phyloP scores from a whole-genome alignment of 2,113 vertebrate species.

The Triplophysa tibetana region DNA sequence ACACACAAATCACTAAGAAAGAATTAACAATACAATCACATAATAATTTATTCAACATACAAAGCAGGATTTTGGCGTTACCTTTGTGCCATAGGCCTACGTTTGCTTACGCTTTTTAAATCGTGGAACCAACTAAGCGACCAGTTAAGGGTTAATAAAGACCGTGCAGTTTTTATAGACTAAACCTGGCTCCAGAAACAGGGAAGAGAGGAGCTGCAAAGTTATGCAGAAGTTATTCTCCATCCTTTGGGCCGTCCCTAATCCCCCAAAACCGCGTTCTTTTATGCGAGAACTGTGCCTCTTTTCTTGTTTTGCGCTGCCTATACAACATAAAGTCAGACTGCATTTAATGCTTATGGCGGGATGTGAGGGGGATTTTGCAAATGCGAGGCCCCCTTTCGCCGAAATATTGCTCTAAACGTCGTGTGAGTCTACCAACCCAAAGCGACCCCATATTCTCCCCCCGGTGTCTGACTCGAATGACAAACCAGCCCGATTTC shows the following conservation, averaged over 20 bases:
- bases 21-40: too few relatives aligned
- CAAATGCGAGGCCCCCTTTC: conserved; percentile 85
- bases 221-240: conserved; percentile 85
- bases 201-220: conserved; percentile 75
- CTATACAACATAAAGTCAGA: conserved; percentile 99
- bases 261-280: conserved; percentile 81
- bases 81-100: too few relatives aligned
- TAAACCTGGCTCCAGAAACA: conserved; percentile 71
- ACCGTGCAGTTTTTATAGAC: conserved; percentile 62
- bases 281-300: conserved; percentile 85
- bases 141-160: conserved; percentile 73
- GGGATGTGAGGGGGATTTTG: conserved; percentile 94
- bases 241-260: conserved; percentile 79
- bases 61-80: too few relatives aligned
- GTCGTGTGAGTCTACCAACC: conserved; percentile 99
- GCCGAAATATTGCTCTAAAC: conserved; percentile 88
- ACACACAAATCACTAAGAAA: too few relatives aligned
- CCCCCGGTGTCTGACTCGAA: conserved; percentile 96
- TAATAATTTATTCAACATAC: too few relatives aligned
- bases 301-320: conserved; percentile 84
- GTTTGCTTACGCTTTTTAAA: neutral
- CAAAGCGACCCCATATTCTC: conserved; percentile 94
- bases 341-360: conserved; percentile 99
- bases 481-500: conserved; percentile 97
- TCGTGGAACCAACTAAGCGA: neutral